phyloP scores from a whole-genome alignment of 2,888 invertebrate species.

The Drosophila greeni region DNA sequence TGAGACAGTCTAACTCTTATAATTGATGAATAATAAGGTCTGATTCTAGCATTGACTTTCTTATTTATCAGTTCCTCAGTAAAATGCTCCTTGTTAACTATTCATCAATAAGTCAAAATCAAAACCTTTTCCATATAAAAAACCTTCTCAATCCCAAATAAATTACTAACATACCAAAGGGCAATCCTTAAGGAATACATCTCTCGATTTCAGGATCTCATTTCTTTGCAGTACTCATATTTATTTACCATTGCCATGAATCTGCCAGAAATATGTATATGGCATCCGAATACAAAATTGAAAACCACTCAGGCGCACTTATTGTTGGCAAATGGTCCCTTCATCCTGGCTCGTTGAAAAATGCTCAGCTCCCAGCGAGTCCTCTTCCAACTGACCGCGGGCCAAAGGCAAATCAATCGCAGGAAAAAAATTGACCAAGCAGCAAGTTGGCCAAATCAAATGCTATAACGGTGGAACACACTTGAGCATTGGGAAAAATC shows the following conservation, averaged over 20 bases:
- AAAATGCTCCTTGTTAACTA: neutral
- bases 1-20: too few relatives aligned
- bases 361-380: constrained; percentile 13
- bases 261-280: constrained; percentile 1
- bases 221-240: constrained; percentile 7
- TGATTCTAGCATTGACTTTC: too few relatives aligned
- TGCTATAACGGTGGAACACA: constrained; percentile 34
- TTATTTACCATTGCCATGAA: constrained; percentile 2
- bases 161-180: neutral
- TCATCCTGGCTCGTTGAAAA: constrained; percentile 11
- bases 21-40: too few relatives aligned
- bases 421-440: constrained; percentile 46
- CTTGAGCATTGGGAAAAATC: constrained; percentile 60
- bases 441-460: constrained; percentile 46
- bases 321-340: constrained; percentile 18
- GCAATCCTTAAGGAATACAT: neutral
- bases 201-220: neutral
- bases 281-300: constrained; percentile 28
- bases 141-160: neutral
- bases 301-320: constrained; percentile 52
- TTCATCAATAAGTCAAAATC: neutral
- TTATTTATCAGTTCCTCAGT: too few relatives aligned
- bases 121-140: neutral
- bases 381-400: constrained; percentile 43
- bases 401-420: constrained; percentile 49